Evolutionary conservation across 2,797 vertebrate species (phyloP).

Genomic region (Sorex maritimensis): DNA sequence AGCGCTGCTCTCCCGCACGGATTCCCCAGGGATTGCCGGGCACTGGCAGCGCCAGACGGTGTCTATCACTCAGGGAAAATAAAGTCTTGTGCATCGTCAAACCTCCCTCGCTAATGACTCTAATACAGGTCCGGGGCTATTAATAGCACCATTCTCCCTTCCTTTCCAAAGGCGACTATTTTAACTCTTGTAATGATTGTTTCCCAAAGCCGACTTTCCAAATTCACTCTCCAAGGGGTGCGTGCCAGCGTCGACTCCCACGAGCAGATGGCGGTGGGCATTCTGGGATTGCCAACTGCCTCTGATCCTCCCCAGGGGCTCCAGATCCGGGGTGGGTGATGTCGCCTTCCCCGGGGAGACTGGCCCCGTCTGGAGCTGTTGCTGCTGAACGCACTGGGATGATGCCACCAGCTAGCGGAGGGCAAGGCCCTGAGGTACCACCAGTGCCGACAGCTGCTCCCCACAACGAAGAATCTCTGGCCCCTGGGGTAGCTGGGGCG

Average conservation of each 20-base stretch:
- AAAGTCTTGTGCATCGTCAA: slow-evolving; percentile 44
- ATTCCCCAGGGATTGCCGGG: neutral
- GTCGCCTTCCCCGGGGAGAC: neutral
- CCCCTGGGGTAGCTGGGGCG: neutral
- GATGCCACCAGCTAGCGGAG: neutral
- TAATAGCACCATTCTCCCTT: slow-evolving; percentile 73
- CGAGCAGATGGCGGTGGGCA: slow-evolving; percentile 74
- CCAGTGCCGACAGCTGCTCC: neutral
- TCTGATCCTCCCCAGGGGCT: slow-evolving; percentile 15
- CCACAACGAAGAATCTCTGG: neutral
- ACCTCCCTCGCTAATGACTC: slow-evolving; percentile 69
- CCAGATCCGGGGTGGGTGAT: neutral
- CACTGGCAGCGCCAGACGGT: slow-evolving; percentile 13
- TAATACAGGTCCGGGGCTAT: slow-evolving; percentile 63
- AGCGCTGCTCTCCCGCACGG: neutral
- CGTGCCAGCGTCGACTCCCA: slow-evolving; percentile 67
- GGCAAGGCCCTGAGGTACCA: neutral
- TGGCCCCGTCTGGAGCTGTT: neutral
- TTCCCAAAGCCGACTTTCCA: slow-evolving; percentile 76
- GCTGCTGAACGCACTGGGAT: neutral
- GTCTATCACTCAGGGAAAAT: slow-evolving; percentile 51
- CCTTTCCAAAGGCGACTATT: slow-evolving; percentile 78
- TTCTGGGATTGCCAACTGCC: slow-evolving; percentile 59
- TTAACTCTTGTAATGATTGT: slow-evolving; percentile 79
- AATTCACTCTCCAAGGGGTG: slow-evolving; percentile 54